Evolutionary conservation across 1,140 invertebrate species (phyloP), one percentile per base, ranked within the genome.

Genomic region (Euwallacea fornicatus): DNA sequence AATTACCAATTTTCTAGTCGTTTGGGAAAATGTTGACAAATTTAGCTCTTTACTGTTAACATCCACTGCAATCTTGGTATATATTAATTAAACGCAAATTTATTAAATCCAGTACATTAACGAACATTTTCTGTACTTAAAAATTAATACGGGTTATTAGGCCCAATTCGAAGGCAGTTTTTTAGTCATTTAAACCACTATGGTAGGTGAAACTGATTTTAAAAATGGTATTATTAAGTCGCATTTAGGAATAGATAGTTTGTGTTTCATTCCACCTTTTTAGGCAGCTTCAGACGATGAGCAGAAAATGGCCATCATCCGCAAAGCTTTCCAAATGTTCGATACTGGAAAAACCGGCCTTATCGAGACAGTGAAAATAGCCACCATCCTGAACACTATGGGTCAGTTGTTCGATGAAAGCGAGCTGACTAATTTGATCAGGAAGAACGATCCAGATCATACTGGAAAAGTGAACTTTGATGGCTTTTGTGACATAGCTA

Each of bases 261-360:
- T 33, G 21, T 33, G 21, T 33, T 33, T 33, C 21, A 33, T 13
- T 50, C 46, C 46, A 10, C 46, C 46, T 64, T 65, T 71, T 41
- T 41, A 65, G 54, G 42, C 50, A 46, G 60, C 65, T 7, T 66
- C 71, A 7, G 88, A 90, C 81, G 90, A 93, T 81, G 90, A 92
- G 75, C 90, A 93, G 82, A 93, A 93, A 83, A 88, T 90, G 85
- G 90, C 90, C 77, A 91, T 95, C 82, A 92, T 95, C 86, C 90
- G 92, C 76, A 95, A 95, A 81, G 94, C 93, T 72, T 97, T 97
- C 85, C 91, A 94, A 83, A 96, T 96, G 94, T 96, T 96, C 78
- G 95, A 97, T 82, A 94, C 93, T 69, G 90, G 91, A 68, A 95
- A 95, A 83, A 89, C 89, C 55, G 95, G 94, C 10, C 93, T 91